These are phyloP conservation scores for Zophobas morio DNA, from an alignment of 1,140 invertebrate species.

Conservation along the genomic window DNA sequence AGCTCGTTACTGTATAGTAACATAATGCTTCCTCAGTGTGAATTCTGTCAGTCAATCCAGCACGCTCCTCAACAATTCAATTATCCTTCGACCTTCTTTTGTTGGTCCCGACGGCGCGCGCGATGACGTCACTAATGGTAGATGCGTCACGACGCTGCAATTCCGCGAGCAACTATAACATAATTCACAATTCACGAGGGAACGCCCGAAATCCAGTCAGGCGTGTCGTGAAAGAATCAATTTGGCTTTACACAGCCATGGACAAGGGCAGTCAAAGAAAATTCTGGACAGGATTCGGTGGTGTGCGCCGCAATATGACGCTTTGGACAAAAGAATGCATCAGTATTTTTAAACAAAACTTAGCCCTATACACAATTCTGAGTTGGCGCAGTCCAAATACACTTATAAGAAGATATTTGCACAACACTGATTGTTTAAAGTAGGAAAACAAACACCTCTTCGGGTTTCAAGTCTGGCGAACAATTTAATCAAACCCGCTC, in stretches of 20 bases:
- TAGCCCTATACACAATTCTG: no score
- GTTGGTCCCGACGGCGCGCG: constrained; percentile 37
- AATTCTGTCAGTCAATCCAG: constrained; percentile 50
- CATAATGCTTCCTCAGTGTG: constrained; percentile 36
- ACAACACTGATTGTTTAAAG: no score
- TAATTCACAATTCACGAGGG: constrained; percentile 50
- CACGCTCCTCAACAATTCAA: constrained; percentile 50
- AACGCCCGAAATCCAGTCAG: constrained; percentile 46
- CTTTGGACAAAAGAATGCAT: no score
- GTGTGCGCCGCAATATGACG: no score
- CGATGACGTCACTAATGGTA: constrained; percentile 50
- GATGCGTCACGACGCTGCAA: constrained; percentile 48
- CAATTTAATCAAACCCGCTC: no score
- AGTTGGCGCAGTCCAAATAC: no score
- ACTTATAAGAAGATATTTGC: no score
- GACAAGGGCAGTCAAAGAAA: constrained; percentile 35
- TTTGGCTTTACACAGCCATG: constrained; percentile 46
- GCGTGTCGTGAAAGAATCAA: constrained; percentile 49
- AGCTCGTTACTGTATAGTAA: constrained; percentile 30
- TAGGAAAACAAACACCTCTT: no score
- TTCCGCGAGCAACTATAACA: constrained; percentile 49
- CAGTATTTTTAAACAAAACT: no score
- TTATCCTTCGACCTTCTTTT: constrained; percentile 49
- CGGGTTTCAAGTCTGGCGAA: no score
- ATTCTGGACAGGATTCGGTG: not conserved